Evolutionary conservation across 2,797 vertebrate species (phyloP), one percentile per base, ranked within the genome.

Genomic region (Lacerta agilis): DNA sequence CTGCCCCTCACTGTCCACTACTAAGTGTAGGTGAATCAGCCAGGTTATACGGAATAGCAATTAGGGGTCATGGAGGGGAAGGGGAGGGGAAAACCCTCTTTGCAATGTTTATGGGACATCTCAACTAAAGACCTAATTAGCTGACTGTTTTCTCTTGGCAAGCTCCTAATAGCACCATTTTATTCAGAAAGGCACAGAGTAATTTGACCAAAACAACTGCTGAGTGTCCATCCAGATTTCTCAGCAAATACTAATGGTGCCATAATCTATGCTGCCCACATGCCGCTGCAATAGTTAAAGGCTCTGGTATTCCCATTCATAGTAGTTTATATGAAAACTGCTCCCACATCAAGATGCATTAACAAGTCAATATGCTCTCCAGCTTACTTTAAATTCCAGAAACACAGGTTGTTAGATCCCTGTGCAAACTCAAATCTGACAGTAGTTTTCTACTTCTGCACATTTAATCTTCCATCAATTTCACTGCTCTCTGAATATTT

Each of bases 381-480:
- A 66, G 3, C 86, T 82, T 73, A 64, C 45, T 81, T 81, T 73
- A 61, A 58, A 81, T 81, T 87, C 67, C 33, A 80, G 33, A 72
- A 86, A 61, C 78, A 43, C 27, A 61, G 55, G 27, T 87, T 81
- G 69, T 87, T 86, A 71, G n/a, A 79, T 86, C 85, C 64, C 67
- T 55, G 7, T 79, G 43, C 85, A 86, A 79, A 86, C 77, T 79
- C n/a, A 86, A 58, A 86, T 79, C 43, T 71, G 77, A 71, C 66
- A 79, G 77, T 86, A 79, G 66, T 78, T 87, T 82, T 75, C 69
- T 82, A 82, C 49, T 81, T 81, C 75, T 75, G 69, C 79, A 82
- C 86, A 87, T 87, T 87, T 81, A 87, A 81, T 81, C 49, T 87
- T 82, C 86, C 79, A 87, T 73, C 79, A 64, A 1, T 64, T 81